Conservation (phyloP, 1,140 invertebrate species). For the Bombyx mori region ASM3026992v2 NC_085119.1:12267001-12267500, state of each 20-base stretch:
- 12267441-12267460: no score
- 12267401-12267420: no score
- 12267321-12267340: background rate
- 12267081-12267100: slow-evolving; percentile 27
- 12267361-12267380: no score
- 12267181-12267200: slow-evolving; percentile 48
- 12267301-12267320: background rate
- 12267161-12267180: slow-evolving; percentile 38
- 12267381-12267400: no score
- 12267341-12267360: no score
- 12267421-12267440: no score
- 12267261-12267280: slow-evolving; percentile 1
- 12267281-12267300: slow-evolving; percentile 1
- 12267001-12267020: no score
- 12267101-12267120: slow-evolving; percentile 41
- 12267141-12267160: slow-evolving; percentile 43
- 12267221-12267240: slow-evolving; percentile 17
- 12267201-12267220: slow-evolving; percentile 35
- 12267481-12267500: no score
- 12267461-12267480: no score
- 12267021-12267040: no score
- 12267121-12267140: slow-evolving; percentile 44
- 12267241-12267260: slow-evolving; percentile 15
- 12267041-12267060: no score
- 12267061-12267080: no score